Evolutionary conservation across 2,888 invertebrate species (phyloP), one percentile per base, ranked within the genome.

Genomic region (Melipona beecheii): DNA sequence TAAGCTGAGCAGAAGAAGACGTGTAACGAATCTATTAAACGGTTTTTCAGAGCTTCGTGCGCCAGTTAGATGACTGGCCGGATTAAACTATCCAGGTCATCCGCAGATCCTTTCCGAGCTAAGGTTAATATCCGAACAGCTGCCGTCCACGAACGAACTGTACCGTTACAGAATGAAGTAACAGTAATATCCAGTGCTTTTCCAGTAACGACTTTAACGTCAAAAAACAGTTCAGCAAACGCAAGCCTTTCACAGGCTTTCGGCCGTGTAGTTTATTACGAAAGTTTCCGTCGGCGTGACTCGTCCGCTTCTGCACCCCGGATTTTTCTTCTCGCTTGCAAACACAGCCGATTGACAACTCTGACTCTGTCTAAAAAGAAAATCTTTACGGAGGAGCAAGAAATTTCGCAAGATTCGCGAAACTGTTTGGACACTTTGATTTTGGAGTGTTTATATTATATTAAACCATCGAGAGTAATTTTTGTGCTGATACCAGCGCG

Each of bases 131-230:
- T 70, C 36, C n/a, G 50, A 60, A 50, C 50, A 70, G 58, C 60
- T 72, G 60, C 49, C 27, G 60, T 60, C 31, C 19, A 19, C 1
- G 49, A 69, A 24, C 27, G 36, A 27, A 49, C 68, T 27, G 56
- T 27, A 43, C 54, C 36, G 68, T 66, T 68, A 52, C 24, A 27
- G 52, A 68, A 71, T 52, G 24, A 31, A 21, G 68, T 43, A 49
- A 49, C 68, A 49, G 62, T 71, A 65, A 73, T 73, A 77, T 56
- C 36, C 70, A 43, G 56, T 49, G 73, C 49, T 27, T 31, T 17
- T 24, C 15, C 43, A 43, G 56, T 78, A 64, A 73, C 56, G 64
- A 78, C 73, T 78, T 73, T 56, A 65, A 56, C 65, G 73, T 56
- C n/a, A 31, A 65, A 78, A 65, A 77, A 64, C 31, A 78, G 73